Evolutionary conservation across 2,888 invertebrate species (phyloP), one percentile per base, ranked within the genome.

Genomic region (Tanypteryx hageni): DNA sequence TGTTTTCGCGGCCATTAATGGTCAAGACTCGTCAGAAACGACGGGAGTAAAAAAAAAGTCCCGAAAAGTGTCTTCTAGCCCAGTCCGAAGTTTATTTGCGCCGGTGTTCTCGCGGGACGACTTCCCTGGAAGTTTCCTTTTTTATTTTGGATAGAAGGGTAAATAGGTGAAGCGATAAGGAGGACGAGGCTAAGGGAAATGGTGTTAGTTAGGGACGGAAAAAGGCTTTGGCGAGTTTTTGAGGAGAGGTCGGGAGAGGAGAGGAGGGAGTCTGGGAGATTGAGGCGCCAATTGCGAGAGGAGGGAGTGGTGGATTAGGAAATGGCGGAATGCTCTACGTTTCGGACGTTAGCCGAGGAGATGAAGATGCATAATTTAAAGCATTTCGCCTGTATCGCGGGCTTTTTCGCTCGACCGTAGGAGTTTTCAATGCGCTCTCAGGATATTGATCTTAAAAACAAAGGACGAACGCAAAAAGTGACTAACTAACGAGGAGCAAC

Each of bases 361-460:
- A 89, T 89, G 89, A 89, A 89, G 64, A 64, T 89, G 64, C 44
- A 89, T 89, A 44, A 16, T 89, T 89, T 16, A 89, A 85, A 89
- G 64, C 68, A 44, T 31, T 64, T 86, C 86, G 31, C 89, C 89
- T 58, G 61, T 44, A 44, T 44, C 16, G 64, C 64, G 64, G 64
- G 64, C 7, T n/a, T n/a, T 9, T 64, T 68, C 68, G 68, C 22
- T 68, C 76, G 76, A 27, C 76, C 11, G 27, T 22, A 76, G 76
- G 76, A 76, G 27, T 27, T 76, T 76, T 76, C 76, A 27, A 76
- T 76, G 76, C 76, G 76, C 27, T 76, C n/a, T 76, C 76, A 27
- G 76, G 27, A 76, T 27, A 76, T 76, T 27, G 76, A 76, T 76
- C 76, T 76, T 76, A 27, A 76, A 44, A 27, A 76, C 76, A 76